Base-by-base conservation (phyloP, 2,113 vertebrate genomes). In the Prinia subflava region DNA sequence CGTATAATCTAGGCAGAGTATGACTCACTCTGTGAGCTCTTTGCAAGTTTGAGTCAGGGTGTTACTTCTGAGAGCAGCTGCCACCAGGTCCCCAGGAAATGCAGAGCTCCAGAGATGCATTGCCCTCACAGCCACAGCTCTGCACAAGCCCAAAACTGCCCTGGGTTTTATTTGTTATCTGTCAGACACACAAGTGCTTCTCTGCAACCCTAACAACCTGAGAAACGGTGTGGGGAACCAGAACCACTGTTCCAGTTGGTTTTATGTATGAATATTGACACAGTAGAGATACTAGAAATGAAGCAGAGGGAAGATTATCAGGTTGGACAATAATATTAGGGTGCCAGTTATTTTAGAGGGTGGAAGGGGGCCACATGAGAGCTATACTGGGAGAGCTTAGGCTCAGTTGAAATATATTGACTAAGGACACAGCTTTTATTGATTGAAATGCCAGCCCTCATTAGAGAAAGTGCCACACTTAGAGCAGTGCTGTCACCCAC, bases 41-140 rank as follows among this genome's bases (percentile, higher is more conserved):
- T 55, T 81, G 69, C 89, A 56, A 78, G 65, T 89, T 89, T 78
- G 69, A 92, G 80, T 92, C 83, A 68, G 77, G 80, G 47, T 79
- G 74, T 65, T 91, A 47, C 77, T 92, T 89, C 56, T 92, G 50
- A 78, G 44, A 93, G 56, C 83, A 92, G 86, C 87, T 94, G 83
- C 49, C 65, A 33, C 69, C 60, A 44, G 19, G 63, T 92, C 50
- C 47, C n/a, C 56, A 28, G 35, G 83, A 93, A 81, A 75, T 4
- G 10, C 80, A 37, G 62, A 78, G 41, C 73, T 89, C 68, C 53
- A 23, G 60, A 23, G 73, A 90, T 53, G 63, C 33, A 50, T 44
- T 46, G 41, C 37, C 47, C 55, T 59, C 56, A 28, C 0, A 11
- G 57, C 49, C 87, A 77, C 6, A 2, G 69, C 64, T 70, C 83